Evolutionary conservation across 2,888 invertebrate genomes (phyloP).

Genomic region (Caenorhabditis panamensis): DNA sequence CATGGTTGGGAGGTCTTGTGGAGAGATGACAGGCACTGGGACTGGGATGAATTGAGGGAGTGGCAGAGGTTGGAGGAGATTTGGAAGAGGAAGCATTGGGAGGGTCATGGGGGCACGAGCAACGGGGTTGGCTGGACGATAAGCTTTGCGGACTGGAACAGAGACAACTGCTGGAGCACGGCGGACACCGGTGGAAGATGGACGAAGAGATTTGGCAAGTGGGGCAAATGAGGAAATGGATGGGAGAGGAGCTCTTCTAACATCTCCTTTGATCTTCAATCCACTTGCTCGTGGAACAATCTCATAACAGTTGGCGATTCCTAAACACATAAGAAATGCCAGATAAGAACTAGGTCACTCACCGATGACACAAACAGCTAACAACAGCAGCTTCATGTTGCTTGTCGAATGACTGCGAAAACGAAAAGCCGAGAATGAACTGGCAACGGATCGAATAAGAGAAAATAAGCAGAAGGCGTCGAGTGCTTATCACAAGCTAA

Average conservation of each 20-base stretch:
- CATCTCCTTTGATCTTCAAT: slow-evolving; percentile 38
- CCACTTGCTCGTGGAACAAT: slow-evolving; percentile 52
- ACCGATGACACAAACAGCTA: slow-evolving; percentile 55
- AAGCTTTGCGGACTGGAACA: slow-evolving; percentile 17
- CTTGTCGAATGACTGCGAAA: slow-evolving; percentile 1
- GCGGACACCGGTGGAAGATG: slow-evolving; percentile 62
- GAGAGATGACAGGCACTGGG: slow-evolving; percentile 54
- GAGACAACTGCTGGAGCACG: slow-evolving; percentile 58
- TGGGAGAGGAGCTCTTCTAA: slow-evolving; percentile 50
- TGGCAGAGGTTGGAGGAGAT: slow-evolving; percentile 35
- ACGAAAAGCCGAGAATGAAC: slow-evolving; percentile 22
- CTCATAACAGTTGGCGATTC: slow-evolving; percentile 17
- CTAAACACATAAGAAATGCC: slow-evolving; percentile 18
- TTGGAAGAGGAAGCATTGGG: slow-evolving; percentile 28
- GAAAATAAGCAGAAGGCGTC: slow-evolving; percentile 28
- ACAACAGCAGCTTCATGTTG: slow-evolving; percentile 39
- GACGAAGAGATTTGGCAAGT: slow-evolving; percentile 55
- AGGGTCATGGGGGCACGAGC: slow-evolving; percentile 42
- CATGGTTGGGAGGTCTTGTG: slow-evolving; percentile 38
- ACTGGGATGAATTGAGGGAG: slow-evolving; percentile 60
- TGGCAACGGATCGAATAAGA: slow-evolving; percentile 31
- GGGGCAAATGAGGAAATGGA: slow-evolving; percentile 54
- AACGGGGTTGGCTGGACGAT: slow-evolving; percentile 24
- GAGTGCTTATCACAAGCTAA: slow-evolving; percentile 27
- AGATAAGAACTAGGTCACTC: slow-evolving; percentile 18